Evolutionary conservation across 2,888 invertebrate species (phyloP), one percentile per base, ranked within the genome.

Genomic region (Punctoribates punctum): DNA sequence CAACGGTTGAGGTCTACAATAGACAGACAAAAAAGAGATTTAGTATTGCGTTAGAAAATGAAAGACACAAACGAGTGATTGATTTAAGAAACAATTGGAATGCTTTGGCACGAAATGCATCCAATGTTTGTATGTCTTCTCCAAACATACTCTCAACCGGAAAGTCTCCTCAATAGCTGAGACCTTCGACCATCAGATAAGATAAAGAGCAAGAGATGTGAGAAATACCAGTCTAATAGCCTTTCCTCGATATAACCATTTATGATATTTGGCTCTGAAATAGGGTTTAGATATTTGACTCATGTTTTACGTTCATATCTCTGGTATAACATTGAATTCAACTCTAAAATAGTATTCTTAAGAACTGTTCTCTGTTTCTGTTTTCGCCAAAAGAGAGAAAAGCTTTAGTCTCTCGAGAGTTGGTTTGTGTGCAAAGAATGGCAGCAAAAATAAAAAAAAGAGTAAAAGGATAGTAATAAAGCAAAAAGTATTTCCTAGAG

Each of bases 81-180:
- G 67, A 67, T 67, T 67, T 67, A 38, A 67, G 67, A 67, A 67
- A 67, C 67, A 67, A 67, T 67, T 38, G 67, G 42, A 67, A 67
- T 67, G 67, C 38, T 29, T 42, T 29, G 29, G 20, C 67, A 67
- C 67, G 38, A 67, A 67, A 67, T 34, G 34, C 34, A 34, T 34
- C 34, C 34, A 34, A 34, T 67, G 67, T 67, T 67, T 67, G n/a
- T 67, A 42, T 67, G 67, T 34, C 67, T 67, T 60, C 38, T 38
- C 42, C 67, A 67, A 20, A 42, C 38, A 67, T 67, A 38, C 38
- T 67, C 2, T 13, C 11, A 38, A 67, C 20, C 42, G 67, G 38
- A 67, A 67, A 34, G 67, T 67, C 42, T 13, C 4, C n/a, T 20
- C 3, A 67, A 67, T 67, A 67, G 38, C 9, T 17, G 15, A 38